phyloP scores from a whole-genome alignment of 2,797 vertebrate genomes.

The Protonibea diacanthus region DNA sequence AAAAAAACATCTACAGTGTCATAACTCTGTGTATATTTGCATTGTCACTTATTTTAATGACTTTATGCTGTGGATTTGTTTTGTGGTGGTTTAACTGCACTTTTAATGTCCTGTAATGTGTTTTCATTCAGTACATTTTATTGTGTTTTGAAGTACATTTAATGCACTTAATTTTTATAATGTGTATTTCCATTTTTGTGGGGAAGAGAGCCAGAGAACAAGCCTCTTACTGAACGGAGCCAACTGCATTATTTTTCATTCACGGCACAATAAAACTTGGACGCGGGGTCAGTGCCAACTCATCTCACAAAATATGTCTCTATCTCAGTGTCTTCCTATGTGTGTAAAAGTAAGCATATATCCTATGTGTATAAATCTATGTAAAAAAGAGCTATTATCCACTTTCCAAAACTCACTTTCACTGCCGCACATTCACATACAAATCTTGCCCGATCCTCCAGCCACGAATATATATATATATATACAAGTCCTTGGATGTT shows the following conservation, averaged over 20 bases:
- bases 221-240: conserved; percentile 2
- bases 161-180: neutral
- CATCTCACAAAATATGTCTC: conserved; percentile 5
- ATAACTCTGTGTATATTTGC: neutral
- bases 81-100: neutral
- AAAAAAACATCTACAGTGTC: neutral
- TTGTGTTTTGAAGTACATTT: conserved; percentile 15
- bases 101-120: neutral
- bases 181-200: conserved; percentile 3
- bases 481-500: conserved; percentile 14
- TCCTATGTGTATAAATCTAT: neutral
- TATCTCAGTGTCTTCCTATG: neutral
- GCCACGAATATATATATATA: conserved; percentile 15
- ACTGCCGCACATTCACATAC: conserved; percentile 25
- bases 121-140: neutral
- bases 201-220: neutral
- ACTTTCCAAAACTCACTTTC: conserved; percentile 11
- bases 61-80: neutral
- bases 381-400: neutral
- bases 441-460: conserved; percentile 2
- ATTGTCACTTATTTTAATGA: neutral
- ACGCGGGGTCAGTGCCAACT: conserved; percentile 32
- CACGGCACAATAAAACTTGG: conserved; percentile 1
- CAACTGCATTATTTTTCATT: conserved; percentile 23
- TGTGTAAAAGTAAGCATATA: neutral